These are phyloP conservation scores for Chelonus insularis DNA, from an alignment of 1,140 invertebrate genomes.

Conservation along the genomic window DNA sequence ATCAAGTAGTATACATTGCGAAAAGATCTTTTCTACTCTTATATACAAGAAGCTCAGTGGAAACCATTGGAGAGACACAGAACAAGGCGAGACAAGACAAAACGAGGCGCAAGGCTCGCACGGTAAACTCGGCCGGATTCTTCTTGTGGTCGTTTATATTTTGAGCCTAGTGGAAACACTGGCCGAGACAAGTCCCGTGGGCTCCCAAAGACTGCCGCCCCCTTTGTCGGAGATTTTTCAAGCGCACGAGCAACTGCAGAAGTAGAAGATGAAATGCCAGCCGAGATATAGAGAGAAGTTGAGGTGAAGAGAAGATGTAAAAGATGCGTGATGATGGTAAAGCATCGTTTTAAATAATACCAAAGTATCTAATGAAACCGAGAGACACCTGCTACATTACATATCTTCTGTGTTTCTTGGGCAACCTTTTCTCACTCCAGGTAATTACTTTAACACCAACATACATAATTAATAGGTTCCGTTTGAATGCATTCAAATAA, in stretches of 20 bases:
- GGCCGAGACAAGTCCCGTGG: conserved; percentile 43
- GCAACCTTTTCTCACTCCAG: no score
- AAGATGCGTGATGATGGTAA: background rate
- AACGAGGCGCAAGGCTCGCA: background rate
- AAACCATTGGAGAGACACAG: no score
- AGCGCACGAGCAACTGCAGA: conserved; percentile 35
- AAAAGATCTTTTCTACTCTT: no score
- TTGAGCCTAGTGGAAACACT: conserved; percentile 42
- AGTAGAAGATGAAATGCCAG: conserved; percentile 9
- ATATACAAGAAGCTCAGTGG: no score
- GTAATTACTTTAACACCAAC: no score
- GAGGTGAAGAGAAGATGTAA: background rate
- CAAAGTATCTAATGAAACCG: no score
- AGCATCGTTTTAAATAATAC: no score
- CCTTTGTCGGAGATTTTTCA: conserved; percentile 57
- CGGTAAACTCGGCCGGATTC: conserved; percentile 21
- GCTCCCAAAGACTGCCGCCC: conserved; percentile 45
- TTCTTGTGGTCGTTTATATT: conserved; percentile 33
- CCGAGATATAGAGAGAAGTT: no score
- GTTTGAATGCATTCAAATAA: background rate
- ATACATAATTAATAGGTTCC: background rate
- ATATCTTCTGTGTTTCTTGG: no score
- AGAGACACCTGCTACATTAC: no score
- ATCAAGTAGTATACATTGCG: no score
- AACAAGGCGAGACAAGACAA: background rate